These are phyloP conservation scores for Callorhinus ursinus DNA, from an alignment of 2,113 vertebrate genomes.

Conservation along the genomic window DNA sequence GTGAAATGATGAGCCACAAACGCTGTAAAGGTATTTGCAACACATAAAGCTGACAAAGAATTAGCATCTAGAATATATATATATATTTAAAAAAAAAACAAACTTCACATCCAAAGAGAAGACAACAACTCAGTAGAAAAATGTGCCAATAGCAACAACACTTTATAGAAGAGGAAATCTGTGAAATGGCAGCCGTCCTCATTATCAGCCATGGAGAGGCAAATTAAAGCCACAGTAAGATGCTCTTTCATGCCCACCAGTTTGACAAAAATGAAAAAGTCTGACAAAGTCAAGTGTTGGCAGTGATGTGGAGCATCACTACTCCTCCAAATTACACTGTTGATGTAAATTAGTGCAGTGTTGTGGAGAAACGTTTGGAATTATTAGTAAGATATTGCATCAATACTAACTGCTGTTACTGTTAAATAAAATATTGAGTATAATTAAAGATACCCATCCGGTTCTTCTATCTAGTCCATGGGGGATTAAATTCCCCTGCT, in stretches of 20 bases:
- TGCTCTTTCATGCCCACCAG: not conserved
- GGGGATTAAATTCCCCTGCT: not conserved
- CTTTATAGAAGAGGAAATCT: not conserved
- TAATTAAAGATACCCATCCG: not conserved
- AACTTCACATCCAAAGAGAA: not conserved
- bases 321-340: not conserved
- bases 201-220: not conserved
- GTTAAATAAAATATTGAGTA: not conserved
- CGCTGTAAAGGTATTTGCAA: not conserved
- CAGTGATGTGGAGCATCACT: not conserved
- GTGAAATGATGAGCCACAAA: not conserved
- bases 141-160: not conserved
- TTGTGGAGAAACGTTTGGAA: not conserved
- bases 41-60: not conserved
- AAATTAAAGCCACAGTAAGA: not conserved
- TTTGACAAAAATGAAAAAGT: not conserved
- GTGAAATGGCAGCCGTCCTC: not conserved
- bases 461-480: not conserved
- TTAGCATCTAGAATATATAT: not conserved
- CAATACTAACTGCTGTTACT: not conserved
- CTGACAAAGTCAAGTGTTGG: not conserved
- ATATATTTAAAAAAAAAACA: not conserved
- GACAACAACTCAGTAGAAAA: slow-evolving; percentile 24
- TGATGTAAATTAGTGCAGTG: not conserved
- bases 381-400: not conserved